Evolutionary conservation across 2,888 invertebrate species (phyloP).

Genomic region (Synanthedon andrenaeformis): DNA sequence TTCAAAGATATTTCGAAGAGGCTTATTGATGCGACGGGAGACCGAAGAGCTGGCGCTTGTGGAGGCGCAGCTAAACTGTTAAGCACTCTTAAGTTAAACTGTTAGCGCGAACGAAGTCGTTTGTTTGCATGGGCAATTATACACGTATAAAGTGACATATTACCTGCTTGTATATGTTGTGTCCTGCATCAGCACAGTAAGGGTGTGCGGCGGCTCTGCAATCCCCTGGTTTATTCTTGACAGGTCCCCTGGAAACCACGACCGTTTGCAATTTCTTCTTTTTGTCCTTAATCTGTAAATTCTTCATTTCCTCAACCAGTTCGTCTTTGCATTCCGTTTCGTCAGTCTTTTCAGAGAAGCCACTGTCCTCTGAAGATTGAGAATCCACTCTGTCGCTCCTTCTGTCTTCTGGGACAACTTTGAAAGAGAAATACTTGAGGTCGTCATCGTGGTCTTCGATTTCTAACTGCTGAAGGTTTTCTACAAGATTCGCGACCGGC

Average conservation of each 20-base stretch:
- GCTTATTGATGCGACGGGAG: no score
- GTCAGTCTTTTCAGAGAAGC: conserved; percentile 30
- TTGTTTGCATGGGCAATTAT: no score
- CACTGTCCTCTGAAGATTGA: conserved; percentile 50
- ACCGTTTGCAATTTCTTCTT: conserved; percentile 25
- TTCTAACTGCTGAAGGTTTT: conserved; percentile 27
- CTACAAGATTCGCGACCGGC: conserved; percentile 20
- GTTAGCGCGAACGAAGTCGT: no score
- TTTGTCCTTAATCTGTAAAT: conserved; percentile 15
- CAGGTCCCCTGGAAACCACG: conserved; percentile 18
- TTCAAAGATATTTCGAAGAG: no score
- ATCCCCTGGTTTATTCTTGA: conserved; percentile 10
- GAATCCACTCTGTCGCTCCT: conserved; percentile 32
- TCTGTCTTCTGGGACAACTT: conserved; percentile 29
- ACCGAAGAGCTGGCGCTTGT: no score
- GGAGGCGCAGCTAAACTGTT: no score
- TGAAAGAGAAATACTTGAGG: conserved; percentile 30
- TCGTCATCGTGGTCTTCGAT: conserved; percentile 26
- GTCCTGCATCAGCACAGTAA: conserved; percentile 7
- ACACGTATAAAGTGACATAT: neutral
- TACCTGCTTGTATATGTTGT: conserved; percentile 14
- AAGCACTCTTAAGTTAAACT: no score
- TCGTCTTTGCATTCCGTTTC: conserved; percentile 13
- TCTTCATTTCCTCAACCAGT: conserved; percentile 13
- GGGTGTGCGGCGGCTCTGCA: conserved; percentile 10